Conservation (phyloP, 2,797 vertebrate species). For the Zenarchopterus dispar region DNA sequence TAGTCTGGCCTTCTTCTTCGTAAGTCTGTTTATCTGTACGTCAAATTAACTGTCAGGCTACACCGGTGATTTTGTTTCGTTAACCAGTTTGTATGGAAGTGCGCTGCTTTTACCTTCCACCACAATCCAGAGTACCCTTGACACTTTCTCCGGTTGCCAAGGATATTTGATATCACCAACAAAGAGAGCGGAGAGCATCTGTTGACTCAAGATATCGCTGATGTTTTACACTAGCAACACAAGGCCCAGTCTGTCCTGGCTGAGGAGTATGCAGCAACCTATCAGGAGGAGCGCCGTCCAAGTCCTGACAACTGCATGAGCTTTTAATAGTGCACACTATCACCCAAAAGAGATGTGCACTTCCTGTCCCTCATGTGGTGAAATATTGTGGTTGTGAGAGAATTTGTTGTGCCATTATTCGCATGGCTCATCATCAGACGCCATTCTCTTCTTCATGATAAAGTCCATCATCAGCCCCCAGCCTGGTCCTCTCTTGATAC, state of each 20-base stretch:
- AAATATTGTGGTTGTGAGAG: slow-evolving; percentile 35
- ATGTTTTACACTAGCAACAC: slow-evolving; percentile 65
- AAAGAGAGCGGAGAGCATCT: slow-evolving; percentile 50
- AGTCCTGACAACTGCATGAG: slow-evolving; percentile 50
- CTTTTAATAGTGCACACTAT: slow-evolving; percentile 58
- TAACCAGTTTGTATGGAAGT: slow-evolving; percentile 65
- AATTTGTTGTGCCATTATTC: slow-evolving; percentile 49
- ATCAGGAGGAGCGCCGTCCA: slow-evolving; percentile 43
- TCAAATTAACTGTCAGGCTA: slow-evolving; percentile 58
- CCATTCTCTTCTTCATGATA: slow-evolving; percentile 32
- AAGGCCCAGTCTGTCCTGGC: slow-evolving; percentile 41
- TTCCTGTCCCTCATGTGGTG: slow-evolving; percentile 46
- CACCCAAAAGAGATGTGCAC: slow-evolving; percentile 40
- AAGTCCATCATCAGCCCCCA: slow-evolving; percentile 15
- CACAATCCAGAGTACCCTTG: slow-evolving; percentile 48
- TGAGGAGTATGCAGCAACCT: slow-evolving; percentile 22
- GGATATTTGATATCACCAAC: slow-evolving; percentile 75
- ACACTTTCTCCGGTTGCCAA: slow-evolving; percentile 68
- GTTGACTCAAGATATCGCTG: slow-evolving; percentile 73
- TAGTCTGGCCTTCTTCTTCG: slow-evolving; percentile 34
- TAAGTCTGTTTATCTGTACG: slow-evolving; percentile 58
- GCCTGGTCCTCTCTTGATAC: slow-evolving; percentile 12
- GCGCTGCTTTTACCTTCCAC: slow-evolving; percentile 48
- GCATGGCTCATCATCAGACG: slow-evolving; percentile 44
- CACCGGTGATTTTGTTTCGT: slow-evolving; percentile 45